phyloP scores from a whole-genome alignment of 1,140 invertebrate species.

The Piezodorus guildinii region DNA sequence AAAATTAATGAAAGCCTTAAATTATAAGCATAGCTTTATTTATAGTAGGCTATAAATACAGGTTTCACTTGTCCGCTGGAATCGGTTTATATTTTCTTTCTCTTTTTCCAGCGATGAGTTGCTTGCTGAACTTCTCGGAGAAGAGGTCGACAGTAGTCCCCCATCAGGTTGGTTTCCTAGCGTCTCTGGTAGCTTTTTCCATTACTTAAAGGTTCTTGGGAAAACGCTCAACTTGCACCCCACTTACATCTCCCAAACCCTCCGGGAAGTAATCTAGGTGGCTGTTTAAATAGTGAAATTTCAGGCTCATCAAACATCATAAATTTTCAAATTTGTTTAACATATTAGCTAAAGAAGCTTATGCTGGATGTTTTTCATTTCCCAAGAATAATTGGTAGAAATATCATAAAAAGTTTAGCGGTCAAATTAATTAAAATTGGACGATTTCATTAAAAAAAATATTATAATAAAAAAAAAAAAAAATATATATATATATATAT shows the following conservation, averaged over 20 bases:
- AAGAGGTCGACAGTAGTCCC: constrained; percentile 12
- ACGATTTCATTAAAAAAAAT: too few species aligned
- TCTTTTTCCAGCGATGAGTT: background rate
- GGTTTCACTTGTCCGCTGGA: background rate
- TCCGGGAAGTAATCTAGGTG: constrained; percentile 33
- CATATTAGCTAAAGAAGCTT: constrained; percentile 28
- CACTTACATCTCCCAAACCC: too few species aligned
- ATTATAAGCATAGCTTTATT: background rate
- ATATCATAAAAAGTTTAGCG: too few species aligned
- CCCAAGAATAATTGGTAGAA: too few species aligned
- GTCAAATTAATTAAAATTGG: too few species aligned
- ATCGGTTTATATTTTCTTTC: background rate
- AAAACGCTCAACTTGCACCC: too few species aligned
- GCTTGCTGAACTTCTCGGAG: background rate
- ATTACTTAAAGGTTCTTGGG: too few species aligned
- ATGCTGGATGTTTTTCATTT: constrained; percentile 27
- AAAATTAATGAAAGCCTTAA: background rate
- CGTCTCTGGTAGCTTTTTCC: constrained; percentile 31
- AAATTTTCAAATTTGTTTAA: constrained; percentile 28
- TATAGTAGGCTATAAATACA: background rate
- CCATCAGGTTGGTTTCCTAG: constrained; percentile 31
- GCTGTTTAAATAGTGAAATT: constrained; percentile 33
- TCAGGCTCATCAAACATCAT: constrained; percentile 34
- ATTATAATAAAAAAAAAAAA: too few species aligned
- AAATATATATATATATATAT: too few species aligned